Conservation (phyloP, 2,888 invertebrate species). For the Isotomurus palustris region DNA sequence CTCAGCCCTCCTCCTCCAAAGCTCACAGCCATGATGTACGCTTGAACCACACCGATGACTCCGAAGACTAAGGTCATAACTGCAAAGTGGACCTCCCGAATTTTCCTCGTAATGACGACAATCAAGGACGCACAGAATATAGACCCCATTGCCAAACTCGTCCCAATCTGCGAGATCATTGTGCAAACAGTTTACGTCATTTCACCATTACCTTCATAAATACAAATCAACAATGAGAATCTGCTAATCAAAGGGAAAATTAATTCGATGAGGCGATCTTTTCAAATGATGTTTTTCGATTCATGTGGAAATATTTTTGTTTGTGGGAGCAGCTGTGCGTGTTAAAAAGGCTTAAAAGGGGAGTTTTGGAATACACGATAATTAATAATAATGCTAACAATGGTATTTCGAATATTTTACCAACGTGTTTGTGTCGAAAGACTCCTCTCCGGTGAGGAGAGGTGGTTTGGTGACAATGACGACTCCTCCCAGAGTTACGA, state of each 20-base stretch:
- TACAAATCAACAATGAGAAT: too few relatives aligned
- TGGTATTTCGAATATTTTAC: too few relatives aligned
- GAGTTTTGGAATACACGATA: too few relatives aligned
- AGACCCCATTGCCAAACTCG: constrained; percentile 36
- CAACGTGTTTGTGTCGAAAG: constrained; percentile 37
- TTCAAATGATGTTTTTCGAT: too few relatives aligned
- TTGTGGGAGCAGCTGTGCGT: too few relatives aligned
- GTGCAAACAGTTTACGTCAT: too few relatives aligned
- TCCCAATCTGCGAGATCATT: constrained; percentile 41
- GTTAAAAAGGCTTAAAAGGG: too few relatives aligned
- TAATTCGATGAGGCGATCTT: too few relatives aligned
- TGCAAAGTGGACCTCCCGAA: constrained; percentile 42
- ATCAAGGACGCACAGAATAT: constrained; percentile 40
- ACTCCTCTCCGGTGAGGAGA: constrained; percentile 34
- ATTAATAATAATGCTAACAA: too few relatives aligned
- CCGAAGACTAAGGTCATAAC: constrained; percentile 43
- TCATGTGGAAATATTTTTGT: too few relatives aligned
- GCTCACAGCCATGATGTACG: constrained; percentile 25
- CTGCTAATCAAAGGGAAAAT: too few relatives aligned
- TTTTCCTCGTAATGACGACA: constrained; percentile 42
- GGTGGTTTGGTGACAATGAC: constrained; percentile 41
- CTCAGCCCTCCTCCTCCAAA: constrained; percentile 18
- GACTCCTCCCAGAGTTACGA: constrained; percentile 37
- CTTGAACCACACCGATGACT: constrained; percentile 38
- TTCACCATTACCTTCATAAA: too few relatives aligned